Base-by-base conservation (phyloP, 2,888 invertebrate species). In the Pycnomerus fuliginosus region DNA sequence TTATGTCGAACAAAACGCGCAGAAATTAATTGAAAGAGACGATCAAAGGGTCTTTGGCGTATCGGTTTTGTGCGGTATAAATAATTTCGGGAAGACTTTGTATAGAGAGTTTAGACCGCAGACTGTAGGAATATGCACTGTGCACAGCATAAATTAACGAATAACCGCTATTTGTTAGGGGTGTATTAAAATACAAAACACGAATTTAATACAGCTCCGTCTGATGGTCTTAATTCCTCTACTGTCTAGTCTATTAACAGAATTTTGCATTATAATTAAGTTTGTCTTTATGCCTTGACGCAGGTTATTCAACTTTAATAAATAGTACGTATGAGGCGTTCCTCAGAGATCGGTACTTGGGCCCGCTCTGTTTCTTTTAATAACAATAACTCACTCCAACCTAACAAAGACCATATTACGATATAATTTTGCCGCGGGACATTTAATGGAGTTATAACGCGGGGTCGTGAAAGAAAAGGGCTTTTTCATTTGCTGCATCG, bases 181-280 rank as follows among this genome's bases (percentile, higher is more conserved):
- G 28, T 28, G 28, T 41, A 41, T 41, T 41, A 41, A 41, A 41
- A 41, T 41, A 41, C 41, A 41, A 34, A 41, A 34, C 41, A 41
- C 41, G 41, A 41, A 41, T 41, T 41, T 41, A 41, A 41, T 41
- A 35, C 23, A 41, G 41, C 41, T 34, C 35, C 35, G n/a, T 22
- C 34, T 29, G 41, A 41, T 41, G 35, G n/a, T n/a, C n/a, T n/a
- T n/a, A 41, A 41, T 29, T 34, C 8, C 34, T 20, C 27, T 17
- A 34, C 34, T 34, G 29, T 41, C 34, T 41, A 41, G 35, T 41
- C 29, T 41, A 41, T 41, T 41, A 41, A 34, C 41, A 30, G 16
- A 41, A 41, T 41, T 41, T 41, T 41, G 41, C 41, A 41, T 41
- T 34, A 28, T 34, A 35, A 41, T 41, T 34, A 41, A 41, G 35